phyloP scores from a whole-genome alignment of 2,888 invertebrate species.

The Cactoblastis cactorum region DNA sequence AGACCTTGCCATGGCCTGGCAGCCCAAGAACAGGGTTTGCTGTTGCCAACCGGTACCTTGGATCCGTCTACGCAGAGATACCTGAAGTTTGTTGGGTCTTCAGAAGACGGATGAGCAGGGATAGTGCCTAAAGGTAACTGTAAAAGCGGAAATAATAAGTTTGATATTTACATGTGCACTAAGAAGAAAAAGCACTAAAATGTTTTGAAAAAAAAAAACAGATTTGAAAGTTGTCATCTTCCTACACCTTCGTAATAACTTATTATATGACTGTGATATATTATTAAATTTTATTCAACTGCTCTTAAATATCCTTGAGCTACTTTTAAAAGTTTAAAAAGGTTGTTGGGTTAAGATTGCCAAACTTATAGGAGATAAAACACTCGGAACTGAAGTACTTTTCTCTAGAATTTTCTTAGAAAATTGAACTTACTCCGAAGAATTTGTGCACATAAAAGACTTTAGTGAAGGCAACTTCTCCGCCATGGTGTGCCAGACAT shows the following conservation, averaged over 20 bases:
- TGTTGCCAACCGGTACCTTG: constrained; percentile 82
- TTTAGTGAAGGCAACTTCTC: constrained; percentile 92
- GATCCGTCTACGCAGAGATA: constrained; percentile 90
- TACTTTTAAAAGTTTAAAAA: too few species aligned
- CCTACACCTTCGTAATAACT: too few species aligned
- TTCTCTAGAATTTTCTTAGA: neutral
- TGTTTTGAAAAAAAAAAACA: too few species aligned
- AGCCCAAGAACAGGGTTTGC: constrained; percentile 86
- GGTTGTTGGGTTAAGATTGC: too few species aligned
- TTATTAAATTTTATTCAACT: too few species aligned
- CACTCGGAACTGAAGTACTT: too few species aligned
- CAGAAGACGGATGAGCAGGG: constrained; percentile 77
- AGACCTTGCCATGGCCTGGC: constrained; percentile 92
- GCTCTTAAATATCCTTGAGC: too few species aligned
- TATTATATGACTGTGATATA: too few species aligned
- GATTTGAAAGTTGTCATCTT: too few species aligned
- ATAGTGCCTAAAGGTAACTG: constrained; percentile 82
- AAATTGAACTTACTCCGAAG: constrained; percentile 81
- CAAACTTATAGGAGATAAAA: too few species aligned
- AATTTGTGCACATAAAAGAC: constrained; percentile 88
- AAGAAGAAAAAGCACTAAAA: too few species aligned
- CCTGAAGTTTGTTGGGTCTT: constrained; percentile 83
- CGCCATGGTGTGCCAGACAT: constrained; percentile 89
- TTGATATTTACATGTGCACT: too few species aligned
- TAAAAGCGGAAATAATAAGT: constrained; percentile 11